Base-by-base conservation (phyloP, 2,888 invertebrate genomes). In the Pogonocherus hispidulus region DNA sequence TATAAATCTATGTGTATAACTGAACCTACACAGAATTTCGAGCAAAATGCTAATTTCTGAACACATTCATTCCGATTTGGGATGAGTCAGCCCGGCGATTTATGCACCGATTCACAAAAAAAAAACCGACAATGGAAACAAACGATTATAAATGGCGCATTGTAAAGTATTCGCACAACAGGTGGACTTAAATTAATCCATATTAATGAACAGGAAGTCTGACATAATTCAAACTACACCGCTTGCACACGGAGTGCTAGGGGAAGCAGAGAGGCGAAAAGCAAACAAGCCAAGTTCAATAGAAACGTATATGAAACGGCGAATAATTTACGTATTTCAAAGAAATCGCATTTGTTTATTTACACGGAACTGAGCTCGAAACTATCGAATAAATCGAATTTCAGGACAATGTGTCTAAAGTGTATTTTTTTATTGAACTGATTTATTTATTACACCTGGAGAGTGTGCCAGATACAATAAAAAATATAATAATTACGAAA, bases 141-240 rank as follows among this genome's bases (percentile, higher is more conserved):
- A 23, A 51, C 23, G 16, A 16, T 51, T 51, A 51, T 23, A 51
- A 23, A 23, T 23, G 49, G 23, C 49, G 23, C 14, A n/a, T 14
- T 23, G 23, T n/a, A 23, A 22, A 51, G 49, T 23, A 51, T n/a
- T 51, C 49, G n/a, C 37, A n/a, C 41, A 44, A 37, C 57, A 57
- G 57, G 57, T 57, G 57, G 57, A 57, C 23, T 35, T 20, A 37
- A 57, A 57, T 23, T 57, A 57, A 57, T 57, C 41, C 23, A 57
- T 57, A 56, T 57, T 57, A 57, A 57, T 57, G 57, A 35, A 44
- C 41, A 57, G 57, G 57, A 57, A 57, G 57, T 57, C 37, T 41
- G 41, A 35, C 35, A 56, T 56, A 56, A 56, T 41, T 41, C 44
- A 22, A 44, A 44, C 35, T 37, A 57, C 35, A 44, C 41, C 41